These are phyloP conservation scores for Chinchilla lanigera DNA, from an alignment of 2,113 vertebrate genomes.

Conservation along the genomic window DNA sequence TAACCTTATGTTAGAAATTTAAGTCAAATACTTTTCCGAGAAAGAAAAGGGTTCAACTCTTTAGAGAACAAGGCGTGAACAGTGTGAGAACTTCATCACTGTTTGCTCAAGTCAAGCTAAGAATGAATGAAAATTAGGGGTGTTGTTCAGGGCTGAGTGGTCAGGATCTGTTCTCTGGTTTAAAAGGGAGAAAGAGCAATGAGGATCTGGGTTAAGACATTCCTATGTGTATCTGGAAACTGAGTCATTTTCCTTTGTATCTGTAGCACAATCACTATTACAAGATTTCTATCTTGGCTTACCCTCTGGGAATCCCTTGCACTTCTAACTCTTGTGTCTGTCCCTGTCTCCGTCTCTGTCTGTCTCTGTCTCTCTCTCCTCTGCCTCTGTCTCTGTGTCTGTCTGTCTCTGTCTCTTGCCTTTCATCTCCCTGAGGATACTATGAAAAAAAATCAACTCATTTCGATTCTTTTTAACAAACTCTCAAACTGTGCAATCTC, in stretches of 20 bases:
- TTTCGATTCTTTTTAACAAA: neutral
- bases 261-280: neutral
- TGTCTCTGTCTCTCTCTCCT: no score
- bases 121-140: neutral
- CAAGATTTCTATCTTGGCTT: neutral
- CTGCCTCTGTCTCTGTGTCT: fast-evolving
- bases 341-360: neutral
- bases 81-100: neutral
- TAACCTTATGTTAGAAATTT: neutral
- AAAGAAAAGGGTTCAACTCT: neutral
- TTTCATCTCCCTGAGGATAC: no score
- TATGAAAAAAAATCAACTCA: neutral
- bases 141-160: neutral
- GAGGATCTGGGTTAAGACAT: neutral
- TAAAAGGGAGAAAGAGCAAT: neutral
- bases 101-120: neutral
- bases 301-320: neutral
- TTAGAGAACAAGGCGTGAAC: neutral
- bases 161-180: neutral
- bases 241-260: neutral
- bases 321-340: neutral
- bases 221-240: neutral
- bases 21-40: neutral
- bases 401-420: neutral
- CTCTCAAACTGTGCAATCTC: neutral